Base-by-base conservation (phyloP, 2,888 invertebrate species). In the Lamproptera curius region DNA sequence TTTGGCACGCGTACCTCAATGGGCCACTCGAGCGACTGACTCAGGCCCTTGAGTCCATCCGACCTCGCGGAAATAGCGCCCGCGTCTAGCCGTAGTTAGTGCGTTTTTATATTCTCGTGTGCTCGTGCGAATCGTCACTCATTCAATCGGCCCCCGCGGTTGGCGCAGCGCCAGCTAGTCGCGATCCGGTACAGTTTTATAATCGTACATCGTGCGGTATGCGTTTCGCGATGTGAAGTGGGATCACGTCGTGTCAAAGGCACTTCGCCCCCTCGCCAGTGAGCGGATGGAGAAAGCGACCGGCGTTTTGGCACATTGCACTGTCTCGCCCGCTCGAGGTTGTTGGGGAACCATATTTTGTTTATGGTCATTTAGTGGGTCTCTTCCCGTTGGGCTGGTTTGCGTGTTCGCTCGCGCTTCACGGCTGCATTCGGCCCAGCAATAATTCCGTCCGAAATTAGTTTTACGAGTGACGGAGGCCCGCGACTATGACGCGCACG, bases 131-230 rank as follows among this genome's bases (percentile, higher is more conserved):
- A 81, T 80, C 82, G 78, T 83, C 82, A 81, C 76, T 83, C 85
- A 86, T 85, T 86, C 83, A 85, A 83, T 81, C 75, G 72, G n/a
- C 31, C 31, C 62, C 63, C 66, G 65, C 52, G 57, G 62, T 78
- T 87, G 86, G 86, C 82, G 73, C 76, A 67, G 66, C 69, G 81
- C 86, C 87, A 86, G 83, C 73, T 74, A 66, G 69, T 61, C 59
- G 54, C 59, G 60, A 68, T 71, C 64, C 66, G 68, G 63, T 73
- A 71, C 70, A 73, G 65, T 70, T 73, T 73, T 67, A 74, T 69
- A 65, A 61, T 62, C 46, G 53, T 53, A 44, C 58, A 54, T 56
- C 57, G 62, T n/a, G 2, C 31, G 31, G 31, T 31, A 31, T 31
- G 31, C 31, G 62, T 55, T 56, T 61, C 57, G 62, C 68, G 67